Evolutionary conservation across 2,797 vertebrate genomes (phyloP), one percentile per base, ranked within the genome.

Genomic region (Eulemur mongoz): DNA sequence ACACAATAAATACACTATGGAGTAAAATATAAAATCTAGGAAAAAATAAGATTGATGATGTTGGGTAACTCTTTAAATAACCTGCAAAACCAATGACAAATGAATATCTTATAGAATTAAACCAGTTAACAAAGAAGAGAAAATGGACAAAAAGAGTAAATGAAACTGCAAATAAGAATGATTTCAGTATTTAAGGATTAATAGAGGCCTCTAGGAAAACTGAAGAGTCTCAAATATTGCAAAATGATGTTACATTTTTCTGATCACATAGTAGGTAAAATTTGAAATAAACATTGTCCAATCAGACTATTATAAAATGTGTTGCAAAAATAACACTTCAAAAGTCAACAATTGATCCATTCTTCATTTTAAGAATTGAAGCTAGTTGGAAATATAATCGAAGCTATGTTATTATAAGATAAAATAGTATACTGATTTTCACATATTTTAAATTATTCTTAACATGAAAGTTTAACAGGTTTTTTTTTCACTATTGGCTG

Each of bases 281-380:
- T 65, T 93, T 91, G 76, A 86, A 94, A 92, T 79, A 86, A 91
- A 90, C 25, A 27, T 82, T 65, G 25, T 78, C 30, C 40, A 86
- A 52, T 94, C 38, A 70, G 52, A 54, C 5, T 85, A 38, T 82
- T 61, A 75, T 48, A 84, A 88, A 78, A 81, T 61, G 63, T 76
- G 30, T 86, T 83, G 43, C 12, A 61, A 94, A 96, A 86, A 75
- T 25, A 69, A 59, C 20, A 90, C 8, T 13, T 43, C 22, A 25
- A 76, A 91, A 73, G 2, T 85, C 40, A 82, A 59, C 13, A 67
- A 15, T 59, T 76, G 40, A 85, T 63, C 52, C n/a, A n/a, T 45
- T 94, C 32, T 76, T 92, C 40, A 93, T 91, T 76, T 96, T 87
- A 52, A 93, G 43, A 87, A 94, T 87, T 73, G 75, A 93, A 94